These are phyloP conservation scores for Pterostichus madidus DNA, from an alignment of 2,888 invertebrate species.

Conservation along the genomic window DNA sequence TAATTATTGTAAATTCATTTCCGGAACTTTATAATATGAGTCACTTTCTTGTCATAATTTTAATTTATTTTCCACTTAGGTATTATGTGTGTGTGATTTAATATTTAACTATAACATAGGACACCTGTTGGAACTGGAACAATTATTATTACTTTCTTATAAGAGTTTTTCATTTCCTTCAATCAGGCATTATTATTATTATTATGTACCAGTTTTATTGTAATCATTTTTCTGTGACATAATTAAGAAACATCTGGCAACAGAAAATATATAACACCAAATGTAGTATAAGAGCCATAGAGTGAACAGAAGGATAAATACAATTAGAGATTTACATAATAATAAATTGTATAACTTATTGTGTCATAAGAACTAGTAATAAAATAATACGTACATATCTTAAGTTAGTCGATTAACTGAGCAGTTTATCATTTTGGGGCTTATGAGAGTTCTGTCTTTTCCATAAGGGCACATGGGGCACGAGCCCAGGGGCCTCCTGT, in stretches of 20 bases:
- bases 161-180: background rate
- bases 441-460: too few relatives aligned
- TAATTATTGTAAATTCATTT: constrained; percentile 5
- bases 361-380: background rate
- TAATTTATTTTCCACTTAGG: constrained; percentile 8
- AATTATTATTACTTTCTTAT: constrained; percentile 20
- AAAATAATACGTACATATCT: too few relatives aligned
- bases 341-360: constrained; percentile 2
- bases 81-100: constrained; percentile 4
- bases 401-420: too few relatives aligned
- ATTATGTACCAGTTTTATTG: too few relatives aligned
- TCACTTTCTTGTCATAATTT: constrained; percentile 11
- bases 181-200: background rate
- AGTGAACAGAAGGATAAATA: too few relatives aligned
- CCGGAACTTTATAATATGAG: constrained; percentile 18
- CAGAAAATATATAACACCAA: too few relatives aligned
- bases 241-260: too few relatives aligned
- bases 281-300: too few relatives aligned
- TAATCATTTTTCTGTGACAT: too few relatives aligned
- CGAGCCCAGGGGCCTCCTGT: too few relatives aligned
- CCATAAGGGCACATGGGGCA: too few relatives aligned
- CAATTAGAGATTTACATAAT: background rate
- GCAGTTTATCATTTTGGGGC: too few relatives aligned
- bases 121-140: constrained; percentile 6
- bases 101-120: background rate